Percentiles rank a stretch among this genome's conserved stretches.
Evolutionary conservation across 2,797 vertebrate genomes (phyloP).

Genomic region (Poeciliopsis turneri): DNA sequence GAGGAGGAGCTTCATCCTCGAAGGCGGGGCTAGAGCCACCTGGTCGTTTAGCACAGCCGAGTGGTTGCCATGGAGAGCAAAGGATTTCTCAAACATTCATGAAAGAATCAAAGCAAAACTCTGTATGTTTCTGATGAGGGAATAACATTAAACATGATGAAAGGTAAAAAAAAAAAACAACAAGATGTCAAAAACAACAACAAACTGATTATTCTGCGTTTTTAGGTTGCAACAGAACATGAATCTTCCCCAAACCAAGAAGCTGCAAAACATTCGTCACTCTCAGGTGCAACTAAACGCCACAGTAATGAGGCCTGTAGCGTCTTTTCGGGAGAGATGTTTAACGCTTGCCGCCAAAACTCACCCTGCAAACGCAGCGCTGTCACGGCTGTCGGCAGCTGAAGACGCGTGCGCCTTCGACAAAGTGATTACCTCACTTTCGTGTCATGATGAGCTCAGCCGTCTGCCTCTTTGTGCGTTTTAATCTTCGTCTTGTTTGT

Average conservation of each 20-base stretch:
- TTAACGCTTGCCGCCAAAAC: conserved; percentile 8
- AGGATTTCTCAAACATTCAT: too few species aligned
- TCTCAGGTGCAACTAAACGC: conserved; percentile 22
- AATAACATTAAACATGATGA: too few species aligned
- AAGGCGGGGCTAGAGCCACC: too few species aligned
- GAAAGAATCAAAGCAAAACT: too few species aligned
- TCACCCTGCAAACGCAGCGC: conserved; percentile 4
- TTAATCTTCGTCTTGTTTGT: conserved; percentile 61
- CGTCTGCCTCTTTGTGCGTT: conserved; percentile 35
- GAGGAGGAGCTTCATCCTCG: too few species aligned
- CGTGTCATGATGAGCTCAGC: conserved; percentile 43
- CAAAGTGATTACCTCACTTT: conserved; percentile 48
- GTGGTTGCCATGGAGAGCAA: too few species aligned
- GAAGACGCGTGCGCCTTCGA: conserved; percentile 17
- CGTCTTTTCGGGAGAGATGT: conserved; percentile 16
- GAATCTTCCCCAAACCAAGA: conserved; percentile 26
- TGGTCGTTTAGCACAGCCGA: too few species aligned
- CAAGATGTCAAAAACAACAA: too few species aligned
- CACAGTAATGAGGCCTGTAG: conserved; percentile 14
- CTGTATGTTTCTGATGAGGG: too few species aligned
- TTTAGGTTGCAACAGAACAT: conserved; percentile 31
- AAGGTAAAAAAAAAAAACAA: too few species aligned
- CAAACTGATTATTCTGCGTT: not conserved
- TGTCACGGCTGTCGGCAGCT: conserved; percentile 8
- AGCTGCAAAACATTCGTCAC: conserved; percentile 31